Evolutionary conservation across 1,140 invertebrate genomes (phyloP), one percentile per base, ranked within the genome.

Genomic region (Carposina sasakii): DNA sequence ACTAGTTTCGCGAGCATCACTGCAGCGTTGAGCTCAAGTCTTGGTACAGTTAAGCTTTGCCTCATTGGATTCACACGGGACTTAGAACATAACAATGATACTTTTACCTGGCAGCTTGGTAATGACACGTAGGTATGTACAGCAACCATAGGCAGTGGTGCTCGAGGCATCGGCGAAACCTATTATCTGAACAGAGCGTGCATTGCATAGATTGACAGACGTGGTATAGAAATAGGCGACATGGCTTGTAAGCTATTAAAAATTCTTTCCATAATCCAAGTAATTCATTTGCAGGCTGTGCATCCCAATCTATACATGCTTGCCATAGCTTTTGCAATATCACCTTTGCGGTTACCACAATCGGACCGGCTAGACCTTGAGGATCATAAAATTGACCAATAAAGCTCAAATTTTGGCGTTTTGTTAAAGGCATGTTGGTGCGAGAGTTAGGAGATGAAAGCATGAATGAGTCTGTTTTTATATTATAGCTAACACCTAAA

Each of bases 1-100:
- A n/a, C 15, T 37, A 22, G 31, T n/a, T n/a, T n/a, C n/a, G n/a
- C n/a, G n/a, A n/a, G n/a, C n/a, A n/a, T n/a, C n/a, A n/a, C n/a
- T n/a, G 77, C 78, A 41, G 17, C 28, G 39, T 60, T 76, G n/a
- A 72, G 30, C 45, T 75, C 63, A 1, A 70, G 22, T 39, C 61
- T 37, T 16, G 60, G 67, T 13, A 72, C 48, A 2, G 68, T 63
- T 0, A 40, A 15, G 33, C 56, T 31, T 9, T 16, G 17, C 31
- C 63, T 66, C 10, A 76, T 6, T 13, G 68, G 68, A 8, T 63
- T 59, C 10, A 76, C 59, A 33, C 58, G 52, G 8, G 62, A 56
- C 51, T 71, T 73, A 9, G 68, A 51, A 21, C 53, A 52, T 0
- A 73, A 9, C 10, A 68, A 43, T 28, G 22, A 28, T 8, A 55